A percentile compares a stretch with the other conserved stretches of the same genome.
phyloP scores from a whole-genome alignment of 1,140 invertebrate species.

The Drosophila nigromelanica region DNA sequence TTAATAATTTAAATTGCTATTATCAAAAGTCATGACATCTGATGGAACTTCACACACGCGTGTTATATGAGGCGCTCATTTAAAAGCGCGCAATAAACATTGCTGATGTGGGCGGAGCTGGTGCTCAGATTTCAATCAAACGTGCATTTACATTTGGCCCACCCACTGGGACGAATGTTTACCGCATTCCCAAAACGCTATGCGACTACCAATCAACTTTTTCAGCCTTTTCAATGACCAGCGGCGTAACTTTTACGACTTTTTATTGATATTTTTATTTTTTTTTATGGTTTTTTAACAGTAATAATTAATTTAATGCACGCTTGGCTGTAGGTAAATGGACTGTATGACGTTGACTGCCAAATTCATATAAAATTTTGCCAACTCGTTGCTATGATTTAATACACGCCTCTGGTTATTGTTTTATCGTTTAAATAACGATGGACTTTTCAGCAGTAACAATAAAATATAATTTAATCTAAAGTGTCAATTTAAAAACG shows the following conservation, averaged over 20 bases:
- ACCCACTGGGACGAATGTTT: slow-evolving; percentile 17
- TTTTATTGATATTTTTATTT: slow-evolving; percentile 73
- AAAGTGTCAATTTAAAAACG: slow-evolving; percentile 23
- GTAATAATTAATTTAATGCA: slow-evolving; percentile 81
- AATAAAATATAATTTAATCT: slow-evolving; percentile 1
- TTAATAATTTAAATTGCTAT: slow-evolving; percentile 49
- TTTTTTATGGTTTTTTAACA: slow-evolving; percentile 79
- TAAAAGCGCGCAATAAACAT: slow-evolving; percentile 17
- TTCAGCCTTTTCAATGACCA: slow-evolving; percentile 46
- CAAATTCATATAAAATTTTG: slow-evolving; percentile 36
- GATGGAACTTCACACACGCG: slow-evolving; percentile 5
- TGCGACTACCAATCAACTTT: slow-evolving; percentile 63
- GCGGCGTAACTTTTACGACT: slow-evolving; percentile 66
- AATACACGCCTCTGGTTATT: slow-evolving; percentile 33
- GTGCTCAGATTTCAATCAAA: slow-evolving; percentile 9
- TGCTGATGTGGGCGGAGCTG: slow-evolving; percentile 14
- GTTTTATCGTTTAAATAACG: slow-evolving; percentile 16
- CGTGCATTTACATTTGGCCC: slow-evolving; percentile 23
- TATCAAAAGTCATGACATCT: slow-evolving; percentile 30
- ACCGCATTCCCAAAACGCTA: slow-evolving; percentile 30
- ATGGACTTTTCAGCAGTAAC: slow-evolving; percentile 6
- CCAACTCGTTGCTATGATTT: slow-evolving; percentile 23
- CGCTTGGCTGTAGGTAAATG: slow-evolving; percentile 75
- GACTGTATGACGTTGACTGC: slow-evolving; percentile 40
- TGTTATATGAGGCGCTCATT: background rate